Evolutionary conservation across 2,888 invertebrate species (phyloP).

Genomic region (Eupithecia subumbrata): DNA sequence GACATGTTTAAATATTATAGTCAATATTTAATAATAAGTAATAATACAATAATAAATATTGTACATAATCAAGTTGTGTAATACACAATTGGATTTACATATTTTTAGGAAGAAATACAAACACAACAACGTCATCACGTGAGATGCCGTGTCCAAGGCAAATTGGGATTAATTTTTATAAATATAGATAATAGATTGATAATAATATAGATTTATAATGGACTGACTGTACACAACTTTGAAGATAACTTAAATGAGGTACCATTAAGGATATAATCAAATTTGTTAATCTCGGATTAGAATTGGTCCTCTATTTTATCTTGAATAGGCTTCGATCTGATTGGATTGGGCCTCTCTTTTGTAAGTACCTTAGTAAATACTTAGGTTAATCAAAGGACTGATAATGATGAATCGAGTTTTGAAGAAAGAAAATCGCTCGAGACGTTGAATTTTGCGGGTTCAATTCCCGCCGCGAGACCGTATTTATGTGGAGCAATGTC

Average conservation of each 20-base stretch:
- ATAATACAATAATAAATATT: too few relatives aligned
- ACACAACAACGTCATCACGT: background rate
- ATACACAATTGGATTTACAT: too few relatives aligned
- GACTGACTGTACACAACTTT: constrained; percentile 18
- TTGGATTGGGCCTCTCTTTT: constrained; percentile 5
- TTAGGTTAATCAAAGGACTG: constrained; percentile 8
- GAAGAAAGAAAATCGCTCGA: background rate
- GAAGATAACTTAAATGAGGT: constrained; percentile 28
- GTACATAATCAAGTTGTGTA: too few relatives aligned
- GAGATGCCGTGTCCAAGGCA: too few relatives aligned
- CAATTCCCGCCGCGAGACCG: background rate
- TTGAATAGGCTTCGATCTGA: constrained; percentile 15
- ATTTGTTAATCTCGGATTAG: constrained; percentile 34
- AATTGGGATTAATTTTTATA: too few relatives aligned
- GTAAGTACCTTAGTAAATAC: background rate
- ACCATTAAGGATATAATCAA: constrained; percentile 32
- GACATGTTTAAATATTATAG: background rate
- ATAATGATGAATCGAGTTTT: background rate
- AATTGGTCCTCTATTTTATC: constrained; percentile 26
- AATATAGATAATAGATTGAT: too few relatives aligned
- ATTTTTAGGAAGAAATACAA: background rate
- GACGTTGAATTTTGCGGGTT: background rate
- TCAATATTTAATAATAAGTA: background rate
- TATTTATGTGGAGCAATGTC: background rate
- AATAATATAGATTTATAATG: background rate